Conservation (phyloP, 2,797 vertebrate species). For the Saxicola maurus region DNA sequence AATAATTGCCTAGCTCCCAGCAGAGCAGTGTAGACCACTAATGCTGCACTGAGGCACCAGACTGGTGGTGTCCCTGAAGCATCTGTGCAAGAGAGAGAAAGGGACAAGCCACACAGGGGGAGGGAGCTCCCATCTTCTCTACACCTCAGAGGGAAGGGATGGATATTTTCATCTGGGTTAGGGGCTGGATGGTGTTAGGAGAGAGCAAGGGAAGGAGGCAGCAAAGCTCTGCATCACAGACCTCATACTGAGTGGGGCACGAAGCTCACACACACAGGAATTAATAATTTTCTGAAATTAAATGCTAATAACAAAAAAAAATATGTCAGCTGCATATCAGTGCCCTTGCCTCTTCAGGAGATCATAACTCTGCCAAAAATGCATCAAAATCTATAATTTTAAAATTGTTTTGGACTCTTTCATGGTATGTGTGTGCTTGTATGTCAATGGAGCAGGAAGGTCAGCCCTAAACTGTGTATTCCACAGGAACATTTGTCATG, state of each 20-base stretch:
- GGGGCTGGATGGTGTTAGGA: neutral
- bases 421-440: fast-evolving
- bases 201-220: neutral
- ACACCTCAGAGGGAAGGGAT: neutral
- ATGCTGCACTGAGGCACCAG: neutral
- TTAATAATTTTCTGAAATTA: neutral
- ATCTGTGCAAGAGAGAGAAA: neutral
- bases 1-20: neutral
- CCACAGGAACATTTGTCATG: neutral
- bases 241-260: neutral
- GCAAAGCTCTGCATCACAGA: neutral
- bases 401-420: neutral
- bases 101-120: fast-evolving
- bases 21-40: neutral
- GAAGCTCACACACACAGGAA: neutral
- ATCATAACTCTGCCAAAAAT: neutral
- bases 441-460: neutral
- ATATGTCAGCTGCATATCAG: fast-evolving
- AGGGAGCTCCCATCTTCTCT: neutral
- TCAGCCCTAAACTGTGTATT: neutral
- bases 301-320: neutral
- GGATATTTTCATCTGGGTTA: neutral
- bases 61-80: neutral
- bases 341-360: neutral
- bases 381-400: neutral